phyloP scores from a whole-genome alignment of 2,797 vertebrate species.

The Xenopus petersii region DNA sequence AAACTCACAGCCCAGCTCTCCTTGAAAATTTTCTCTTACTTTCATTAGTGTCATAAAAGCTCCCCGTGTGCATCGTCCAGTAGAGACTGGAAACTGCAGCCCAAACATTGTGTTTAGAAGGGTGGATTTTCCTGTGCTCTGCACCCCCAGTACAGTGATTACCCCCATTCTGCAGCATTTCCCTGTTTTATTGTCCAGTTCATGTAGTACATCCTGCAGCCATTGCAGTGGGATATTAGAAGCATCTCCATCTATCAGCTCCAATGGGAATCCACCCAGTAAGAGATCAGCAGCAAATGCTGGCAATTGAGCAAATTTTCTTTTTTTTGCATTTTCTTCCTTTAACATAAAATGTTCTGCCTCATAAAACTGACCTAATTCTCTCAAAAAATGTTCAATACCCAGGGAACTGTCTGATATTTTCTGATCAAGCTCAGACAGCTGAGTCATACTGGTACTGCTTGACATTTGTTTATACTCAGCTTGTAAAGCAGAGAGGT shows the following conservation, averaged over 20 bases:
- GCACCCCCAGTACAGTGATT: constrained; percentile 25
- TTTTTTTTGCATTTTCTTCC: constrained; percentile 13
- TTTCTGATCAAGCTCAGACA: constrained; percentile 55
- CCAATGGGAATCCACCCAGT: constrained; percentile 16
- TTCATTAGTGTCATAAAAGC: constrained; percentile 28
- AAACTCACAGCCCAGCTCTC: constrained; percentile 15
- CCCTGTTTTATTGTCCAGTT: constrained; percentile 45
- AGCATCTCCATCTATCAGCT: constrained; percentile 50
- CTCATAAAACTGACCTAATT: constrained; percentile 77
- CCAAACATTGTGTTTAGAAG: constrained; percentile 43
- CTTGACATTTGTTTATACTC: constrained; percentile 59
- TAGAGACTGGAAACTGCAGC: constrained; percentile 32
- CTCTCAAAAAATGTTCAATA: constrained; percentile 77
- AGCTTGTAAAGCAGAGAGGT: constrained; percentile 53
- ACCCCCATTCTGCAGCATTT: constrained; percentile 15
- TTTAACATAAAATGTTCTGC: constrained; percentile 62
- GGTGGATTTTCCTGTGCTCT: constrained; percentile 33
- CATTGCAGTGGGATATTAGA: constrained; percentile 70
- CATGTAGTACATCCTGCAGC: constrained; percentile 69
- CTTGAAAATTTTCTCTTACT: neutral
- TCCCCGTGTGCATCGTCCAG: constrained; percentile 34
- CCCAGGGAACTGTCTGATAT: constrained; percentile 63
- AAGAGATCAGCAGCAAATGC: constrained; percentile 7
- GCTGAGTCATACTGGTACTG: constrained; percentile 46
- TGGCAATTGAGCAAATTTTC: neutral